These are phyloP conservation scores for Procavia capensis DNA, from an alignment of 2,113 vertebrate species.

Conservation along the genomic window DNA sequence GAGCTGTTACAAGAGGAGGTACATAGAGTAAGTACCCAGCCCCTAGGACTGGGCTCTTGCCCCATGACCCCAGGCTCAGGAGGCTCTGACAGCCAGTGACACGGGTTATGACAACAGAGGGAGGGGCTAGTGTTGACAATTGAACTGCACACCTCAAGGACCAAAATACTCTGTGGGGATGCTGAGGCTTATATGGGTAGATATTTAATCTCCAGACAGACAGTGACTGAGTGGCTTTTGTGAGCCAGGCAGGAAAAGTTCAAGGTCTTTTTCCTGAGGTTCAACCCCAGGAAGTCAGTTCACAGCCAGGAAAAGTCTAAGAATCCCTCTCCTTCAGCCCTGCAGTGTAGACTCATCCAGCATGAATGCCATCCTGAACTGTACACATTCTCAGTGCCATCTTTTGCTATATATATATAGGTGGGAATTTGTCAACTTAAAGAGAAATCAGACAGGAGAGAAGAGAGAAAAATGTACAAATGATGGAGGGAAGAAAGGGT, in stretches of 20 bases:
- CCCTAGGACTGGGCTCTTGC: background rate
- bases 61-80: background rate
- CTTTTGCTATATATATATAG: background rate
- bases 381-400: background rate
- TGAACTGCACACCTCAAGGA: background rate
- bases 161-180: background rate
- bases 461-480: background rate
- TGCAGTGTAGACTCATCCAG: too few relatives aligned
- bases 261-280: too few relatives aligned
- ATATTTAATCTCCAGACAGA: background rate
- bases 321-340: background rate
- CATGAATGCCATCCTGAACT: background rate
- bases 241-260: background rate
- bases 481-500: background rate
- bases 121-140: background rate
- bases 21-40: background rate
- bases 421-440: background rate
- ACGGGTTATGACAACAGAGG: background rate
- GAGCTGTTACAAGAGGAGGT: background rate
- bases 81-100: background rate
- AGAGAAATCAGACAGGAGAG: background rate
- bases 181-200: background rate
- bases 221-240: background rate
- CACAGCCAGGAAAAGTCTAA: background rate
- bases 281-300: background rate